Percentiles rank a stretch among this genome's conserved stretches.
phyloP scores from a whole-genome alignment of 2,888 invertebrate species.

The Heliconius erato region DNA sequence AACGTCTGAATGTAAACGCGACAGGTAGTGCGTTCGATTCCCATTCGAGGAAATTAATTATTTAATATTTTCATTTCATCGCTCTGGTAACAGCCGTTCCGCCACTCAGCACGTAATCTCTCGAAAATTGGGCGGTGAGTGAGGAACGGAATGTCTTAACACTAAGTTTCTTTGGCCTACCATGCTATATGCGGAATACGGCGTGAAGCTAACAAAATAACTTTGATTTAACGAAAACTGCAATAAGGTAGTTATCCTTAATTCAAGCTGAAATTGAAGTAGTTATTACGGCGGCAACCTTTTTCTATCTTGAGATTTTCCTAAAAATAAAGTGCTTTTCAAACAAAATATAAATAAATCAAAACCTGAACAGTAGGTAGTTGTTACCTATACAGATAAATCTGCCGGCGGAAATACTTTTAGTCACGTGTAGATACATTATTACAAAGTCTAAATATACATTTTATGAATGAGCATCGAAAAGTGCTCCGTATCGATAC shows the following conservation, averaged over 20 bases:
- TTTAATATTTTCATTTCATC: no score
- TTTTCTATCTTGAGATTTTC: neutral
- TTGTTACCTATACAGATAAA: neutral
- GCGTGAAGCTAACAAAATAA: neutral
- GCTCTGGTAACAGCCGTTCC: no score
- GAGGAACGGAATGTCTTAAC: no score
- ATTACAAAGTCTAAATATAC: constrained; percentile 39
- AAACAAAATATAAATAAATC: neutral
- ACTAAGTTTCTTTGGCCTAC: no score
- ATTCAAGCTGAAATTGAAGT: neutral
- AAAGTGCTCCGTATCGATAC: constrained; percentile 48
- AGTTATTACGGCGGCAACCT: no score
- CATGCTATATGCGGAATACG: no score
- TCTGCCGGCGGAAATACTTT: constrained; percentile 6
- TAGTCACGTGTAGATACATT: constrained; percentile 19
- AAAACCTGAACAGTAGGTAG: neutral
- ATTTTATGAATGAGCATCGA: constrained; percentile 47
- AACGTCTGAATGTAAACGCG: no score
- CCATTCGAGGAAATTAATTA: no score
- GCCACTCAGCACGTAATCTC: no score
- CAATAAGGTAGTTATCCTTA: neutral
- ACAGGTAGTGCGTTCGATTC: no score
- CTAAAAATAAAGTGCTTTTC: neutral
- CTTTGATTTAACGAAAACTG: no score
- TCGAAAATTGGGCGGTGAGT: no score